These are phyloP conservation scores for Brachynemurus nebulosus DNA, from an alignment of 2,888 invertebrate genomes.

Conservation along the genomic window DNA sequence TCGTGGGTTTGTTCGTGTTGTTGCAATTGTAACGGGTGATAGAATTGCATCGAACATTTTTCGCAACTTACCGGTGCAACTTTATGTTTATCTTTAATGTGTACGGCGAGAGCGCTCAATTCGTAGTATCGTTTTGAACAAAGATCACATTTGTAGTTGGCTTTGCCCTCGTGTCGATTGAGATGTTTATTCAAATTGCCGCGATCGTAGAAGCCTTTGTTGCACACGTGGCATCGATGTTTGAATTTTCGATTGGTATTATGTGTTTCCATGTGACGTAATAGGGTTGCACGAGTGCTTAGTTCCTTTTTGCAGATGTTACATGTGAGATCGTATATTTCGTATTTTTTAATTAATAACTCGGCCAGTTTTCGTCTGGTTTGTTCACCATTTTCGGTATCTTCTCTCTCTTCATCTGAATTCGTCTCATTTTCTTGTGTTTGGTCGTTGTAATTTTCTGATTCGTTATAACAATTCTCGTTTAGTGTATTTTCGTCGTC, in stretches of 20 bases:
- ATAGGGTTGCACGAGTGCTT: neutral
- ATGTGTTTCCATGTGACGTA: slow-evolving; percentile 6
- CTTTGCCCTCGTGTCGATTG: slow-evolving; percentile 29
- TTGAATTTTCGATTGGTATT: slow-evolving; percentile 13
- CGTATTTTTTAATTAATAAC: neutral
- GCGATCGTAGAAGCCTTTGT: slow-evolving; percentile 33
- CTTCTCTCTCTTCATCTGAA: neutral
- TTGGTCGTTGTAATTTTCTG: neutral
- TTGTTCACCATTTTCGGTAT: neutral
- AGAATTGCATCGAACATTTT: neutral
- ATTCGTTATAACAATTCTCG: neutral
- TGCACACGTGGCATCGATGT: slow-evolving; percentile 33
- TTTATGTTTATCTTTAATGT: slow-evolving; percentile 3
- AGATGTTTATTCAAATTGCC: slow-evolving; percentile 34
- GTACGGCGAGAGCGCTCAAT: slow-evolving; percentile 3
- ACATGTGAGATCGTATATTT: neutral
- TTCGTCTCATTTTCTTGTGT: neutral
- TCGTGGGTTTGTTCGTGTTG: neutral
- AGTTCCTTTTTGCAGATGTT: slow-evolving; percentile 4
- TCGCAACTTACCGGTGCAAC: neutral
- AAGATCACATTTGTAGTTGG: slow-evolving; percentile 2
- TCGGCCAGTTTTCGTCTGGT: neutral
- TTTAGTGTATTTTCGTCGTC: neutral
- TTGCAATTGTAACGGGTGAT: neutral
- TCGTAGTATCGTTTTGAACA: slow-evolving; percentile 8